These are phyloP conservation scores for Bufo bufo DNA, from an alignment of 2,113 vertebrate species.

Conservation along the genomic window DNA sequence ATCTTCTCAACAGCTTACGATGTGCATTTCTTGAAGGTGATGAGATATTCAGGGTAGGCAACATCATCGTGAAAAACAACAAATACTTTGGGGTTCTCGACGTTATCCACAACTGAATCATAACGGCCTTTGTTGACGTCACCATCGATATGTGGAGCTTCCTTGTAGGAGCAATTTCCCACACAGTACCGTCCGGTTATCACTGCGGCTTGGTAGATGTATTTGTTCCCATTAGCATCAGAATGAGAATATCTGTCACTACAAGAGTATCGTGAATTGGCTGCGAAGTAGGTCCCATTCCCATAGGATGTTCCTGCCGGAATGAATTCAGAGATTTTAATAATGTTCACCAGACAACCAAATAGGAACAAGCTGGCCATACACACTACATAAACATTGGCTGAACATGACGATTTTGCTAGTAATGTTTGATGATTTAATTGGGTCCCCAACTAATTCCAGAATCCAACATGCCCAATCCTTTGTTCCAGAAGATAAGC, in stretches of 20 bases:
- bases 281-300: conserved; percentile 81
- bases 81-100: conserved; percentile 67
- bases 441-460: no score
- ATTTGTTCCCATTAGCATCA: conserved; percentile 61
- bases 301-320: conserved; percentile 60
- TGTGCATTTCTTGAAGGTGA: conserved; percentile 69
- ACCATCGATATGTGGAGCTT: conserved; percentile 66
- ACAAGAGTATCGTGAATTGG: conserved; percentile 73
- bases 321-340: neutral
- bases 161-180: conserved; percentile 60
- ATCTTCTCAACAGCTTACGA: neutral
- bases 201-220: conserved; percentile 79
- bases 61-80: conserved; percentile 79
- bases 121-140: conserved; percentile 68
- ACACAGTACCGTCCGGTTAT: conserved; percentile 76
- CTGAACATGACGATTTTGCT: no score
- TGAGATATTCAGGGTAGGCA: conserved; percentile 83
- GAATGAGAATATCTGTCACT: conserved; percentile 60
- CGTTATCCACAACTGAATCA: conserved; percentile 73
- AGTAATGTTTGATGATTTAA: no score
- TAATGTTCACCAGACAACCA: neutral
- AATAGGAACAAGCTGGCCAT: neutral
- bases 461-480: no score
- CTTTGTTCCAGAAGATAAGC: no score
- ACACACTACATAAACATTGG: neutral